phyloP scores from a whole-genome alignment of 2,113 vertebrate genomes.

The Shinisaurus crocodilurus region DNA sequence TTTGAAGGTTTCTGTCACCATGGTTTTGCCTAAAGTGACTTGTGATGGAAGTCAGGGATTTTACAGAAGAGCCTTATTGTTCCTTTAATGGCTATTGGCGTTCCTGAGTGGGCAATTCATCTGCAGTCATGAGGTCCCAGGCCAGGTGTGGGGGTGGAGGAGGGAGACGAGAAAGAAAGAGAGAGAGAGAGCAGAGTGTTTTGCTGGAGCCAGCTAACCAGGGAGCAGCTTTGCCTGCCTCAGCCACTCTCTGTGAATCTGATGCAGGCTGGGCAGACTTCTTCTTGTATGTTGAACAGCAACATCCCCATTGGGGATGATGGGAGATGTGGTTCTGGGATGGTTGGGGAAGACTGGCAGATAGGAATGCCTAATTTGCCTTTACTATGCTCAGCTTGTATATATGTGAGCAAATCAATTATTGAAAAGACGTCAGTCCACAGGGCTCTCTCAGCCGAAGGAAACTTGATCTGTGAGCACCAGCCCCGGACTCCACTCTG shows the following conservation, averaged over 20 bases:
- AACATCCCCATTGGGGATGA: no score
- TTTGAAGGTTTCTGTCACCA: not conserved
- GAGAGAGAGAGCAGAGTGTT: not conserved
- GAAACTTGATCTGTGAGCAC: not conserved
- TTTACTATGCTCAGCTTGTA: not conserved
- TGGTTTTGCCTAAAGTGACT: not conserved
- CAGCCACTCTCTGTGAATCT: not conserved
- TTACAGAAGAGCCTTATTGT: not conserved
- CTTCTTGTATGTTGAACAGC: no score
- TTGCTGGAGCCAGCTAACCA: not conserved
- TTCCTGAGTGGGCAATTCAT: not conserved
- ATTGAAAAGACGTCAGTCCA: not conserved
- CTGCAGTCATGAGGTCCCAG: not conserved
- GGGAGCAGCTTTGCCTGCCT: not conserved
- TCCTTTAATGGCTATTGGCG: not conserved
- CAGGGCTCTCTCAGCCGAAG: not conserved
- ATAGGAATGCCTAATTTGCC: not conserved
- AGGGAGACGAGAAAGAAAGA: not conserved
- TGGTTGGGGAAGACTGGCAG: no score
- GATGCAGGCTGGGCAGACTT: not conserved
- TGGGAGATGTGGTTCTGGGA: no score
- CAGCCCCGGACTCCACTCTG: not conserved
- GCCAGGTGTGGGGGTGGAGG: not conserved
- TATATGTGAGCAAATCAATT: not conserved
- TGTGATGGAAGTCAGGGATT: not conserved